Conservation (phyloP, 2,888 invertebrate genomes). For the Agrochola circellaris region DNA sequence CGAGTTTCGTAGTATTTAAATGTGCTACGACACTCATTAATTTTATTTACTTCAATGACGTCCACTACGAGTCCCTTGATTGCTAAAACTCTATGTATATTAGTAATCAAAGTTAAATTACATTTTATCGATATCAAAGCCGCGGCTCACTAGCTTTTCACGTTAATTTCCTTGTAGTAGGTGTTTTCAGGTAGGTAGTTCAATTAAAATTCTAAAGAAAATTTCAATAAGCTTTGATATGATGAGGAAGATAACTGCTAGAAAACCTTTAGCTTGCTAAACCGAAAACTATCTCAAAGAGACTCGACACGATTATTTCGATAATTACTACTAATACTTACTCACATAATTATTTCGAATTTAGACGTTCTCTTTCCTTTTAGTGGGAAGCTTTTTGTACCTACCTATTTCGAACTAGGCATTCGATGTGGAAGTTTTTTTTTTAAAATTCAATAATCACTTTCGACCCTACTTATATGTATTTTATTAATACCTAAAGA, state of each 20-base stretch:
- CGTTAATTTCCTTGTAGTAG: neutral
- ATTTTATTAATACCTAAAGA: neutral
- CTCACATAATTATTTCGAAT: slow-evolving; percentile 1
- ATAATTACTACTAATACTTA: too few relatives aligned
- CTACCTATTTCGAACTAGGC: neutral
- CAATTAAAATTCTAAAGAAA: neutral
- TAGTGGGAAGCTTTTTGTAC: slow-evolving; percentile 6
- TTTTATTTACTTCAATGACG: neutral
- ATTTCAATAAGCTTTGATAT: neutral
- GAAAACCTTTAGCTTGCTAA: slow-evolving; percentile 3
- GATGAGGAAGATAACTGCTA: neutral
- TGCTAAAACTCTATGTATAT: neutral
- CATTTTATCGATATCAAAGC: slow-evolving; percentile 2
- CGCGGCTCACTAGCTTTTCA: neutral
- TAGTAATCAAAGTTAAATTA: neutral
- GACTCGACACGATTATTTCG: neutral
- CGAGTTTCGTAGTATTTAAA: slow-evolving; percentile 22
- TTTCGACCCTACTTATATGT: neutral
- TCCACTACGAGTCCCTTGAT: neutral
- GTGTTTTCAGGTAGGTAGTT: neutral
- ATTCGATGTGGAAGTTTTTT: neutral
- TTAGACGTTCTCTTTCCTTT: slow-evolving; percentile 25
- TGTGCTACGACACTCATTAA: slow-evolving; percentile 1
- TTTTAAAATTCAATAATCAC: too few relatives aligned
- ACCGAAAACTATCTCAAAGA: slow-evolving; percentile 25